A percentile compares a stretch with the other conserved stretches of the same genome.
Evolutionary conservation across 2,888 invertebrate species (phyloP).

Genomic region (Amphipoea lucens): DNA sequence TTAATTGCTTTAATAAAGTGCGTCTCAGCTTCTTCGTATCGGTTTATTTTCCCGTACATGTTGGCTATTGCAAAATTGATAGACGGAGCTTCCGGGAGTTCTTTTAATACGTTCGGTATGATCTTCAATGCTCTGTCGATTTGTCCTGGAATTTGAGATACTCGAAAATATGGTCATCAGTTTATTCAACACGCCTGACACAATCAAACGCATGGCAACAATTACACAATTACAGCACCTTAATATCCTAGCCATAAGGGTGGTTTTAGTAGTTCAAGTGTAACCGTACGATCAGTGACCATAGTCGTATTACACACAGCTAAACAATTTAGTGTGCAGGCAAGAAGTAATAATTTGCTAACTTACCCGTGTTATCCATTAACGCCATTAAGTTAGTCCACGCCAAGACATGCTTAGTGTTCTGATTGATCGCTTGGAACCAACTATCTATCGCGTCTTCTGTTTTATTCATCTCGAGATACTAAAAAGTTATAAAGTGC

Average conservation of each 20-base stretch:
- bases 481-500: slow-evolving; percentile 86
- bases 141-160: slow-evolving; percentile 85
- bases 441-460: slow-evolving; percentile 95
- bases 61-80: slow-evolving; percentile 97
- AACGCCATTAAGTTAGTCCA: slow-evolving; percentile 98
- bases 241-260: not conserved
- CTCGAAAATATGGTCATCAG: not conserved
- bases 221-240: not conserved
- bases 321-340: slow-evolving; percentile 11
- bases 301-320: not conserved
- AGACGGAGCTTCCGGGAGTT: slow-evolving; percentile 93
- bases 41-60: slow-evolving; percentile 95
- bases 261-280: not conserved
- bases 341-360: not conserved
- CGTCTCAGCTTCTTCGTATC: slow-evolving; percentile 94
- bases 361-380: slow-evolving; percentile 93
- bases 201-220: not conserved
- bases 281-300: not conserved
- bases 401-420: slow-evolving; percentile 94
- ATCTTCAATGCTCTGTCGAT: slow-evolving; percentile 92
- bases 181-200: not conserved
- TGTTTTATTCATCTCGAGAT: slow-evolving; percentile 93
- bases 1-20: slow-evolving; percentile 94
- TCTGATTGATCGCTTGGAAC: slow-evolving; percentile 94
- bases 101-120: slow-evolving; percentile 92